These are phyloP conservation scores for Chinchilla lanigera DNA, from an alignment of 2,113 vertebrate species.

Conservation along the genomic window DNA sequence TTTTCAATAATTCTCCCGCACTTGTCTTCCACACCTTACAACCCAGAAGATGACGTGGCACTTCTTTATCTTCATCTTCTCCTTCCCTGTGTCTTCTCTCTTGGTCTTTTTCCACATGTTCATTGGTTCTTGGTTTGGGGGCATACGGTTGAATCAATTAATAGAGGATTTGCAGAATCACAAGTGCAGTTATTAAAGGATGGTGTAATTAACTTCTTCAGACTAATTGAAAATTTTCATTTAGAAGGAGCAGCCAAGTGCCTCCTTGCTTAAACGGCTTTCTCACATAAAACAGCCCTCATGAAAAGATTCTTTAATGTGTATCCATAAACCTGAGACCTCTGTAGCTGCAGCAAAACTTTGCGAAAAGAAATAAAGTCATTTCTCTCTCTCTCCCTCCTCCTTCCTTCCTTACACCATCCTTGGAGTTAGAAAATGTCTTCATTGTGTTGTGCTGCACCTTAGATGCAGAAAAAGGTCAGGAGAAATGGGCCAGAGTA, in stretches of 20 bases:
- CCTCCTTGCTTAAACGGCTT: conserved; percentile 43
- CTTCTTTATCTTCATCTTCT: not conserved
- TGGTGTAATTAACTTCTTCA: conserved; percentile 83
- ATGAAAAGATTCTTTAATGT: conserved; percentile 60
- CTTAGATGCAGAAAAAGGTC: not conserved
- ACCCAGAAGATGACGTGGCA: accelerated
- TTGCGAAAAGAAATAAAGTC: not conserved
- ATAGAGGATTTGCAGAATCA: conserved; percentile 67
- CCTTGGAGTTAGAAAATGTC: not conserved
- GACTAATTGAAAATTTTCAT: conserved; percentile 85
- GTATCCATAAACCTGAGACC: not conserved
- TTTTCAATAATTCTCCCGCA: not conserved
- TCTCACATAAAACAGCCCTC: conserved; percentile 35
- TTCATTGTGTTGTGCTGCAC: accelerated
- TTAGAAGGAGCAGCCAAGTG: conserved; percentile 76
- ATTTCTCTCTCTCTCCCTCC: not conserved
- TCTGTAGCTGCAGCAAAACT: not conserved
- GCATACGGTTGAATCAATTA: conserved; percentile 71
- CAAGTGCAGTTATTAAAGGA: conserved; percentile 79
- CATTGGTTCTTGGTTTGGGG: conserved; percentile 63
- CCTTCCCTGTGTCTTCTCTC: not conserved
- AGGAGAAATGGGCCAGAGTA: not conserved
- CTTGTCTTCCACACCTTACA: not conserved
- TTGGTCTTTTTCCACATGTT: conserved; percentile 61
- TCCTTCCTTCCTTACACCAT: not conserved